Percentiles rank a stretch among this genome's conserved stretches.
Evolutionary conservation across 2,113 vertebrate genomes (phyloP).

Genomic region (Phalacrocorax aristotelis): DNA sequence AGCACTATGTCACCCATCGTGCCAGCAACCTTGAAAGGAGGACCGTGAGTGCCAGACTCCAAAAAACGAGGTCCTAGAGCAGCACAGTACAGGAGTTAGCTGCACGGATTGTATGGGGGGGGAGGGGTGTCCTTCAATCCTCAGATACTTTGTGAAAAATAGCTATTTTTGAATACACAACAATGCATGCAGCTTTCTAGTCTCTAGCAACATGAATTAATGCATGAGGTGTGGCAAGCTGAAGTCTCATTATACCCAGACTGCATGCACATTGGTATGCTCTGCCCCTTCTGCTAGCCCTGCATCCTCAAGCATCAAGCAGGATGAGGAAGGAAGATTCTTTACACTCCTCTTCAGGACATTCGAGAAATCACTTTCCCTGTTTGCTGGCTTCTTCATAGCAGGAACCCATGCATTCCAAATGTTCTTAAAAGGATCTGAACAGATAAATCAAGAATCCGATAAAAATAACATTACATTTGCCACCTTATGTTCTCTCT

Average conservation of each 20-base stretch:
- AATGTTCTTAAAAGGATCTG: neutral
- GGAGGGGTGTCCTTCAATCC: neutral
- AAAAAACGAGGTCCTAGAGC: neutral
- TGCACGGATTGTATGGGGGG: no score
- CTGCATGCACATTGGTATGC: neutral
- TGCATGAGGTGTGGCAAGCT: neutral
- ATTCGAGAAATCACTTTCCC: neutral
- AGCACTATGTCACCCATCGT: neutral
- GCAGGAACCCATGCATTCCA: neutral
- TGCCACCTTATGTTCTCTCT: neutral
- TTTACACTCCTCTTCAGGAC: neutral
- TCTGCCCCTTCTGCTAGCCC: neutral
- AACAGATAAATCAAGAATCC: neutral
- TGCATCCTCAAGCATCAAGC: neutral
- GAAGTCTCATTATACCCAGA: neutral
- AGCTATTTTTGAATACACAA: neutral
- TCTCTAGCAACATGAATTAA: neutral
- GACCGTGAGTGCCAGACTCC: neutral
- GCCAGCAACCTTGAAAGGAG: neutral
- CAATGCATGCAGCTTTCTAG: neutral
- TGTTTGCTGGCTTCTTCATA: neutral
- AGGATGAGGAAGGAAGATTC: neutral
- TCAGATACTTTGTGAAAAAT: neutral
- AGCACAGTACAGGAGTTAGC: neutral
- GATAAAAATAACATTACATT: neutral